phyloP scores from a whole-genome alignment of 2,888 invertebrate species.

The Scaptomyza parva region DNA sequence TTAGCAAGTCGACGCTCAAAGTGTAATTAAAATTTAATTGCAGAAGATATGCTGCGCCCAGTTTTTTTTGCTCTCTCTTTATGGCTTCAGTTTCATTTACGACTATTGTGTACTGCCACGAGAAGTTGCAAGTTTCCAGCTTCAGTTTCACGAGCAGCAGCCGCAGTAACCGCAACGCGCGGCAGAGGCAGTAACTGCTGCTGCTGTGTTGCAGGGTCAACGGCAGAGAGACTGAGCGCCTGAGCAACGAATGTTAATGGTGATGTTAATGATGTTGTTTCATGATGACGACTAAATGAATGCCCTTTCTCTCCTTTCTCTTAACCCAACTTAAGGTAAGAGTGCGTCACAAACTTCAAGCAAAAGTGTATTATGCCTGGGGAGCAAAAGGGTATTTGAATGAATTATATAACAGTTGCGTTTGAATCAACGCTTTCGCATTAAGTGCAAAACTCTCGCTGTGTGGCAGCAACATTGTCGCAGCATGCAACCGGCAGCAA shows the following conservation, averaged over 20 bases:
- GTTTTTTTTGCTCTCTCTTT: slow-evolving; percentile 1
- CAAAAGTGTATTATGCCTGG: neutral
- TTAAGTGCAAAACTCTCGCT: neutral
- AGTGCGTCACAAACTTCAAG: neutral
- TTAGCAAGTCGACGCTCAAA: slow-evolving; percentile 62
- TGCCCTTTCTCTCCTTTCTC: too few relatives aligned
- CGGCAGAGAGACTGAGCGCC: too few relatives aligned
- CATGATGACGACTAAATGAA: too few relatives aligned
- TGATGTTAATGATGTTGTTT: slow-evolving; percentile 11
- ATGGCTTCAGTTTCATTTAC: neutral
- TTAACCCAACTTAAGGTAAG: too few relatives aligned
- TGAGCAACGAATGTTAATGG: slow-evolving; percentile 25
- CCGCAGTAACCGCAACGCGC: slow-evolving; percentile 4
- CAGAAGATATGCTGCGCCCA: slow-evolving; percentile 13
- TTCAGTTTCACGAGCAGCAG: neutral
- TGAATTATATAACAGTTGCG: slow-evolving; percentile 30
- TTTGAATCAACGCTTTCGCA: slow-evolving; percentile 4
- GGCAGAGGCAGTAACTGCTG: slow-evolving; percentile 1
- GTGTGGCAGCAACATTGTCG: slow-evolving; percentile 9
- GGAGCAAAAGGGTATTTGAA: neutral
- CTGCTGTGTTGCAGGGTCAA: too few relatives aligned
- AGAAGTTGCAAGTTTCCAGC: too few relatives aligned
- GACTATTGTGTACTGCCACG: neutral
- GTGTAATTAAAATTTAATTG: slow-evolving; percentile 68
- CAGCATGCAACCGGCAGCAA: slow-evolving; percentile 16